A percentile compares a stretch with the other conserved stretches of the same genome.
phyloP scores from a whole-genome alignment of 2,797 vertebrate genomes.

The Carcharodon carcharias region DNA sequence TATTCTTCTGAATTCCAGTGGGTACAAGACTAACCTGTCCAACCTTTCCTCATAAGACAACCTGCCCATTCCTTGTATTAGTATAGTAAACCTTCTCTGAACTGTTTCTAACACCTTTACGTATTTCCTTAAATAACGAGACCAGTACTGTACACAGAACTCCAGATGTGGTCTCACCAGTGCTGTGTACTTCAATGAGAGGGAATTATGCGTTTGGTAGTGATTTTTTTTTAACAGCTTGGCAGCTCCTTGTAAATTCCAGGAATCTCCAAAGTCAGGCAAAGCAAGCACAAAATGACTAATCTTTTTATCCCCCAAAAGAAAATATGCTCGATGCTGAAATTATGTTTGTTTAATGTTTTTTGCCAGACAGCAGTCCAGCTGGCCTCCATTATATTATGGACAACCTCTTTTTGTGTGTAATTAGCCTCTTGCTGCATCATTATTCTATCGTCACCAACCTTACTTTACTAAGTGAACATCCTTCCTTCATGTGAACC shows the following conservation, averaged over 20 bases:
- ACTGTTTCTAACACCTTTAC: too few relatives aligned
- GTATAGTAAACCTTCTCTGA: too few relatives aligned
- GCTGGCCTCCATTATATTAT: constrained; percentile 93
- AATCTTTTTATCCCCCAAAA: not conserved
- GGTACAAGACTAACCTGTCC: too few relatives aligned
- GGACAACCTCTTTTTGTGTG: constrained; percentile 98
- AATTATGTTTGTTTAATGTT: constrained; percentile 94
- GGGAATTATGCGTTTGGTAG: not conserved
- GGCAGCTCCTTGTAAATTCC: not conserved
- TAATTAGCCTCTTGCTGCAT: constrained; percentile 42
- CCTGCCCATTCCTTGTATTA: too few relatives aligned
- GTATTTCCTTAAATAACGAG: too few relatives aligned
- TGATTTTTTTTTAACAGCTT: not conserved
- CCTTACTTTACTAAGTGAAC: not conserved
- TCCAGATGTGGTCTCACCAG: too few relatives aligned
- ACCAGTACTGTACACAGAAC: too few relatives aligned
- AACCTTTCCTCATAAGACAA: too few relatives aligned
- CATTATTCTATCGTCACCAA: not conserved
- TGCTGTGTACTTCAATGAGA: not conserved
- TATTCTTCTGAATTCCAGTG: too few relatives aligned
- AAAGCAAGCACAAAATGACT: not conserved
- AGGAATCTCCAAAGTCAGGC: not conserved
- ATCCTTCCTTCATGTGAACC: not conserved
- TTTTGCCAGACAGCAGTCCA: constrained; percentile 87
- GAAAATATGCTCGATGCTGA: constrained; percentile 79